Percentiles rank a stretch among this genome's conserved stretches.
These are phyloP conservation scores for Drosophila gaucha DNA, from an alignment of 2,888 invertebrate species.

Conservation along the genomic window DNA sequence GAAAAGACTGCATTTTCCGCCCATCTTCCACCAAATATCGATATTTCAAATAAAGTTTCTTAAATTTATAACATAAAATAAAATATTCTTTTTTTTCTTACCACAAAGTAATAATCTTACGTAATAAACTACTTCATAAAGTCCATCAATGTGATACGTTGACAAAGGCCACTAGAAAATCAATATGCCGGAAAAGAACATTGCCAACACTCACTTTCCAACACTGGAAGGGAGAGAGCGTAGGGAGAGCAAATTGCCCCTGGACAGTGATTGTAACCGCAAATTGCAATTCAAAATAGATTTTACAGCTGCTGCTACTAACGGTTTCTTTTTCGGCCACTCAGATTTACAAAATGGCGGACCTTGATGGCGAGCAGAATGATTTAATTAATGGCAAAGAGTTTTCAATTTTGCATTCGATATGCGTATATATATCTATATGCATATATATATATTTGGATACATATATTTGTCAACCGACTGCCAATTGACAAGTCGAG, in stretches of 20 bases:
- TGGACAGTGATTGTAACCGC: conserved; percentile 17
- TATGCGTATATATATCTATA: conserved; percentile 26
- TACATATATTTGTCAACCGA: conserved; percentile 21
- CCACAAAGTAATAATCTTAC: no score
- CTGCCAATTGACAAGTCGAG: neutral
- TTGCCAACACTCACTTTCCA: conserved; percentile 17
- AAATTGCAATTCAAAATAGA: conserved; percentile 40
- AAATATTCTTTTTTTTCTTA: no score
- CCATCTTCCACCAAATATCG: no score
- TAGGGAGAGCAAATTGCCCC: conserved; percentile 44
- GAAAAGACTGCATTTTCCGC: no score
- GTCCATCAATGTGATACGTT: no score
- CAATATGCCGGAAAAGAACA: neutral
- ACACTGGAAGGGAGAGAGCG: conserved; percentile 22
- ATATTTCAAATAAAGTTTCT: no score
- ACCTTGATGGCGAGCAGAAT: neutral
- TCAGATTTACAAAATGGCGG: neutral
- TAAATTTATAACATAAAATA: no score
- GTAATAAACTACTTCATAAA: no score
- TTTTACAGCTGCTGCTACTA: conserved; percentile 21
- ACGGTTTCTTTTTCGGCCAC: conserved; percentile 18
- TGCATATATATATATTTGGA: no score
- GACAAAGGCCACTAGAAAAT: neutral
- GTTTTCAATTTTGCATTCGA: conserved; percentile 13
- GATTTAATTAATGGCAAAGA: conserved; percentile 26